Conservation (phyloP, 2,113 vertebrate genomes). For the Talpa occidentalis region DNA sequence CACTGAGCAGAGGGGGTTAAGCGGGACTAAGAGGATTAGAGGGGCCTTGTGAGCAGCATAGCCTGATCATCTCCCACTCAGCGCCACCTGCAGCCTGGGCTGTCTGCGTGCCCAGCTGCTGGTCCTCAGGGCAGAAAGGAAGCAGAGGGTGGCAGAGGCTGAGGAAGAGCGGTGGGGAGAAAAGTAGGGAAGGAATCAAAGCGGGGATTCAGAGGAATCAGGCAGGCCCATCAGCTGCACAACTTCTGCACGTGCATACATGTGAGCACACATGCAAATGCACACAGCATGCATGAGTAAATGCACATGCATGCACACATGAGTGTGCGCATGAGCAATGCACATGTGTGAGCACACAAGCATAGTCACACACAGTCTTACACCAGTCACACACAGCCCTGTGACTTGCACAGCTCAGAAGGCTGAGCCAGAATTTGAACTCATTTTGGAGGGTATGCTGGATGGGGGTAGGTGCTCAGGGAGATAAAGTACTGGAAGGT, state of each 20-base stretch:
- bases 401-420: not conserved
- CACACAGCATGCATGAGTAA: no score
- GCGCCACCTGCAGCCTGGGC: not conserved
- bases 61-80: not conserved
- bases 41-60: not conserved
- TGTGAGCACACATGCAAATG: accelerated
- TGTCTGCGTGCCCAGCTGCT: not conserved
- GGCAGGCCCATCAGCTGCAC: not conserved
- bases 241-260: accelerated
- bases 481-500: not conserved
- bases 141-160: not conserved
- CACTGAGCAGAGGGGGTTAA: not conserved
- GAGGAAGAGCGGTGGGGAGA: not conserved
- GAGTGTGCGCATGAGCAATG: no score
- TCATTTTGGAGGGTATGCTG: not conserved
- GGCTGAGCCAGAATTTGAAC: not conserved
- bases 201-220: not conserved
- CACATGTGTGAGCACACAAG: not conserved
- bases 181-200: not conserved
- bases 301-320: not conserved
- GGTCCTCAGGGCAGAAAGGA: not conserved
- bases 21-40: conserved; percentile 47
- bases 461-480: not conserved
- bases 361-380: not conserved
- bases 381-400: not conserved